Base-by-base conservation (phyloP, 2,888 invertebrate genomes). In the Isoperla grammatica region DNA sequence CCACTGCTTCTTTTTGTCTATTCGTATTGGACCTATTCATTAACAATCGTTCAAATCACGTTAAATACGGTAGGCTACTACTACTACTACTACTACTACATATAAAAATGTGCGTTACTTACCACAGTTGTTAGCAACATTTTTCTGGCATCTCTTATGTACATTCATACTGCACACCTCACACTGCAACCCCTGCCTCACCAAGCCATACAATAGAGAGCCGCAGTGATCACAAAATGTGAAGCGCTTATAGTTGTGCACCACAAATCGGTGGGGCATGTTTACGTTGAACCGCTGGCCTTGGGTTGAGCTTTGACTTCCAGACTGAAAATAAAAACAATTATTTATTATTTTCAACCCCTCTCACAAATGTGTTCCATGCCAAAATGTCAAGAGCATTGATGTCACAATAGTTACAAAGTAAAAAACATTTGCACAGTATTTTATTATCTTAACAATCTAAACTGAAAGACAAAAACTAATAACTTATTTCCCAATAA, bases 181-280 rank as follows among this genome's bases (percentile, higher is more conserved):
- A 75, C 97, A 97, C 76, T 97, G 96, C 69, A 97, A 81, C 57
- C 98, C 98, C 79, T 98, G 98, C 76, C 87, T 90, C 74, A 95
- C 88, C 70, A 98, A 85, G 22, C 98, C 98, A 76, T 97, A 98
- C 64, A 98, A 84, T 74, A 98, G 82, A 63, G 96, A 96, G 68
- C 98, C 98, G 78, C 99, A 99, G 77, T 99, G 99, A 80, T 99
- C 98, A 81, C 99, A 99, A 81, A 99, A 99, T 29, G 98, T 98
- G 77, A 97, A 96, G 68, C 95, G 82, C 80, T 95, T 96, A 81
- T 95, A 99, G 69, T 86, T 97, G 81, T 98, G 98, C 71, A 96
- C 90, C 69, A 87, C 86, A 77, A 93, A 95, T 65, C 95, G 88
- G 79, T 99, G 99, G 67, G 99, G 99, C 71, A 99, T 86, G 80